phyloP scores from a whole-genome alignment of 92 coral and sea anemone genomes.

The Pocillopora grandis region DNA sequence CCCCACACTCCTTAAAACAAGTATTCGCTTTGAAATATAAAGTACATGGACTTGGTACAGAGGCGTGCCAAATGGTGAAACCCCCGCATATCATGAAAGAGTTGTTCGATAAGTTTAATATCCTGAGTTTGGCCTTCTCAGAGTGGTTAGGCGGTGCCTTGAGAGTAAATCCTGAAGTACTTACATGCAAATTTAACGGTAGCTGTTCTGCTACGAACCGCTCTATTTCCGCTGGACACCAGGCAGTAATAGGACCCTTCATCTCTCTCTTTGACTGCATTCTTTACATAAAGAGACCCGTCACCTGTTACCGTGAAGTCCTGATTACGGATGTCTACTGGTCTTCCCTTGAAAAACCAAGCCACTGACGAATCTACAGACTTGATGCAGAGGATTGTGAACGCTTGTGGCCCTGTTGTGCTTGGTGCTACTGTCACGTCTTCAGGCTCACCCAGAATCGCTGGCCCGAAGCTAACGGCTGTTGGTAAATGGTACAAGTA shows the following conservation, averaged over 20 bases:
- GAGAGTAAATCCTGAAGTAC: background rate
- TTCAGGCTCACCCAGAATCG: slow-evolving; percentile 61
- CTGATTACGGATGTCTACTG: slow-evolving; percentile 32
- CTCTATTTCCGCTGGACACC: slow-evolving; percentile 50
- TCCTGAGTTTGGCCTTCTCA: no score
- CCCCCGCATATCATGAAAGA: no score
- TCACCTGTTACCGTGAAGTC: slow-evolving; percentile 66
- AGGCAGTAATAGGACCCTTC: slow-evolving; percentile 71
- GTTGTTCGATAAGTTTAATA: no score
- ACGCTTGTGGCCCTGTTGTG: slow-evolving; percentile 10
- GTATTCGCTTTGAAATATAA: no score
- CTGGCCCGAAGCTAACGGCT: slow-evolving; percentile 63
- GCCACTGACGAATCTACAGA: slow-evolving; percentile 53
- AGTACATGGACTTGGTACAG: no score
- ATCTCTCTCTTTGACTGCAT: slow-evolving; percentile 64
- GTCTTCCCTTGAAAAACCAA: slow-evolving; percentile 66
- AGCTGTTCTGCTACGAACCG: slow-evolving; percentile 66
- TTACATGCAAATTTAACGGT: slow-evolving; percentile 78
- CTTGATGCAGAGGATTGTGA: slow-evolving; percentile 73
- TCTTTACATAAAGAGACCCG: slow-evolving; percentile 73
- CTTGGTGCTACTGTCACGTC: slow-evolving; percentile 60
- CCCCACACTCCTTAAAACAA: background rate
- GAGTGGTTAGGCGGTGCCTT: background rate
- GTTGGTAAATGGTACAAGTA: background rate
- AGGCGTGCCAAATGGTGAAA: no score